Evolutionary conservation across 1,140 invertebrate genomes (phyloP).

Genomic region (Scaptomyza graminum): DNA sequence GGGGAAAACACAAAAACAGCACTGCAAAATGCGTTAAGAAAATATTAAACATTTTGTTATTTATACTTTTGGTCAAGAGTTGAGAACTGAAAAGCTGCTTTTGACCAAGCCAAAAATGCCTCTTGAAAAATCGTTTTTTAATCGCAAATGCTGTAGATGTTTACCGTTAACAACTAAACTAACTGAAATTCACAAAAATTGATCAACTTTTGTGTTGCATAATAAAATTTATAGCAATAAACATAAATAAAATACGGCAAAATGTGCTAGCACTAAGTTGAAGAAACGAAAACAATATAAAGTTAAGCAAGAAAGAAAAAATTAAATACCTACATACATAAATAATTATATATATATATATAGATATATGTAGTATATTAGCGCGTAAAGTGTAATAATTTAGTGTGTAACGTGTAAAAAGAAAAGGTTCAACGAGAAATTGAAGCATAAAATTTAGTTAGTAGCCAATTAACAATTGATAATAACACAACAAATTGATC

Average conservation of each 20-base stretch:
- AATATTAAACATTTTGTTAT: slow-evolving; percentile 19
- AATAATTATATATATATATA: slow-evolving; percentile 48
- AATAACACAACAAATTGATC: slow-evolving; percentile 52
- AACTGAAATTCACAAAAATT: slow-evolving; percentile 27
- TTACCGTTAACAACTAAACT: slow-evolving; percentile 29
- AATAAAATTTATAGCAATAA: slow-evolving; percentile 47
- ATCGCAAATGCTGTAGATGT: slow-evolving; percentile 68
- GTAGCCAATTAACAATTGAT: slow-evolving; percentile 75
- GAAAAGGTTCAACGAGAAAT: slow-evolving; percentile 49
- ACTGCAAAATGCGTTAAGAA: slow-evolving; percentile 2
- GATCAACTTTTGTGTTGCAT: slow-evolving; percentile 20
- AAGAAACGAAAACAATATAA: slow-evolving; percentile 27
- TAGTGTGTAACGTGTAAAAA: slow-evolving; percentile 77
- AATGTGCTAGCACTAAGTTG: slow-evolving; percentile 16
- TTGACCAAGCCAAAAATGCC: slow-evolving; percentile 31
- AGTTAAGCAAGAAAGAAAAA: slow-evolving; percentile 40
- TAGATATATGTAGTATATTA: slow-evolving; percentile 58
- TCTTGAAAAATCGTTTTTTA: slow-evolving; percentile 14
- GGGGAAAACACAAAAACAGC: slow-evolving; percentile 6
- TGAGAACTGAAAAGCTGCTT: slow-evolving; percentile 37
- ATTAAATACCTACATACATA: slow-evolving; percentile 40
- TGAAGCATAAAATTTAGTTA: slow-evolving; percentile 69
- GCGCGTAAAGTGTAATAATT: slow-evolving; percentile 75
- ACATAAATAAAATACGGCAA: slow-evolving; percentile 40
- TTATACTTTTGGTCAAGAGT: slow-evolving; percentile 16